Conservation (phyloP, 2,888 invertebrate species). For the Melieria omissa region DNA sequence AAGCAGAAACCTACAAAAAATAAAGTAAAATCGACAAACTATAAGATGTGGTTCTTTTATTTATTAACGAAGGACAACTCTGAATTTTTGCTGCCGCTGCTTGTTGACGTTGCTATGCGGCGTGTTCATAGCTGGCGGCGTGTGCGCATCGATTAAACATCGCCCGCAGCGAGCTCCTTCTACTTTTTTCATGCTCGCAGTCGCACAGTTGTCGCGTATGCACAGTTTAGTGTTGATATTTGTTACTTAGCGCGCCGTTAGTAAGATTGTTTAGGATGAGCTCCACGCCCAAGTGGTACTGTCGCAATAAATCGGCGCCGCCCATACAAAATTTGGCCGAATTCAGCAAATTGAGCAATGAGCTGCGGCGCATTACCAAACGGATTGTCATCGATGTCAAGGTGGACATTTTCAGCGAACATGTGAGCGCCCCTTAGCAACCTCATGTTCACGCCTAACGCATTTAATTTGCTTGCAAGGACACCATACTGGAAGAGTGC, state of each 20-base stretch:
- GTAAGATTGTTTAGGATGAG: conserved; percentile 47
- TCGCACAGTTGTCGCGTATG: not conserved
- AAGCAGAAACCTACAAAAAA: conserved; percentile 4
- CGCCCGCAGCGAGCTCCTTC: not conserved
- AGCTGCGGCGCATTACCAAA: conserved; percentile 61
- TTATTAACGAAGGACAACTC: not conserved
- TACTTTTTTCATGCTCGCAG: not conserved
- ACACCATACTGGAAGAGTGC: conserved; percentile 60
- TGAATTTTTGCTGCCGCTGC: too few relatives aligned
- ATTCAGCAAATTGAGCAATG: conserved; percentile 60
- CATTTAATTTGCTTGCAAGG: conserved; percentile 43
- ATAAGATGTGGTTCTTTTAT: not conserved
- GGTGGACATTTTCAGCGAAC: conserved; percentile 62
- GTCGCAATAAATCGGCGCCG: conserved; percentile 63
- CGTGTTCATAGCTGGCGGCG: conserved; percentile 28
- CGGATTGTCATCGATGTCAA: conserved; percentile 64
- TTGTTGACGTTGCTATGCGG: conserved; percentile 23
- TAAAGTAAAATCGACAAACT: not conserved
- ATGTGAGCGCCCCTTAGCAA: conserved; percentile 53
- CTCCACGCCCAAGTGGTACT: conserved; percentile 63
- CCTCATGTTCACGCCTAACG: not conserved
- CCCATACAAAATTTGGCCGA: conserved; percentile 61
- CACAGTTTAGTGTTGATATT: not conserved
- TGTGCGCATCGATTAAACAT: conserved; percentile 38
- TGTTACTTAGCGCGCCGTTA: not conserved